These are phyloP conservation scores for Scaptomyza tumidula DNA, from an alignment of 2,888 invertebrate genomes.

Conservation along the genomic window DNA sequence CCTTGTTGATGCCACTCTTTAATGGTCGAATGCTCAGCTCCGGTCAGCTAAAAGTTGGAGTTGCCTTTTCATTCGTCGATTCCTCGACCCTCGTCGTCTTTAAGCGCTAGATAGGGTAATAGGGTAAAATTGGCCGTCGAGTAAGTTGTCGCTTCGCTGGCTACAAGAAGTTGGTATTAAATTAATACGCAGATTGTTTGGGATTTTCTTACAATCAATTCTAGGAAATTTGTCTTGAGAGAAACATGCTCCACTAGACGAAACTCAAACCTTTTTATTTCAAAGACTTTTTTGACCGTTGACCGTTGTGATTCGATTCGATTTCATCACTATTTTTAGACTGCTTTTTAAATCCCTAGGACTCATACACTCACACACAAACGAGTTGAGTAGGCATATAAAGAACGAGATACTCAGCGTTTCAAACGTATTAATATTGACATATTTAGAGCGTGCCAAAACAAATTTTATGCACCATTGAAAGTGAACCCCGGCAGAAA, in stretches of 20 bases:
- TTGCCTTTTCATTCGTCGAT: constrained; percentile 5
- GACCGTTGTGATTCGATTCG: constrained; percentile 34
- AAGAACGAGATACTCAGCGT: not conserved
- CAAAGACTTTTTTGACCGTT: constrained; percentile 15
- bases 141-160: constrained; percentile 43
- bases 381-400: not conserved
- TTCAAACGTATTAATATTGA: constrained; percentile 47
- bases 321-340: constrained; percentile 4
- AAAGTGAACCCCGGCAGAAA: constrained; percentile 18
- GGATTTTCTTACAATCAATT: constrained; percentile 62
- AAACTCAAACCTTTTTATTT: constrained; percentile 34
- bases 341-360: not conserved
- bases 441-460: constrained; percentile 69
- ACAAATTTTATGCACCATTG: constrained; percentile 68
- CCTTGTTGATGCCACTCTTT: constrained; percentile 10
- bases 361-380: not conserved
- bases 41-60: constrained; percentile 7
- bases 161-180: constrained; percentile 40
- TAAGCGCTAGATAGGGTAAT: constrained; percentile 15
- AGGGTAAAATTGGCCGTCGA: constrained; percentile 31
- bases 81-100: constrained; percentile 28
- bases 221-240: constrained; percentile 59
- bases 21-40: constrained; percentile 1
- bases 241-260: constrained; percentile 47
- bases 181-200: constrained; percentile 62